phyloP scores from a whole-genome alignment of 1,140 invertebrate genomes.

The Chrysomallon squamiferum region DNA sequence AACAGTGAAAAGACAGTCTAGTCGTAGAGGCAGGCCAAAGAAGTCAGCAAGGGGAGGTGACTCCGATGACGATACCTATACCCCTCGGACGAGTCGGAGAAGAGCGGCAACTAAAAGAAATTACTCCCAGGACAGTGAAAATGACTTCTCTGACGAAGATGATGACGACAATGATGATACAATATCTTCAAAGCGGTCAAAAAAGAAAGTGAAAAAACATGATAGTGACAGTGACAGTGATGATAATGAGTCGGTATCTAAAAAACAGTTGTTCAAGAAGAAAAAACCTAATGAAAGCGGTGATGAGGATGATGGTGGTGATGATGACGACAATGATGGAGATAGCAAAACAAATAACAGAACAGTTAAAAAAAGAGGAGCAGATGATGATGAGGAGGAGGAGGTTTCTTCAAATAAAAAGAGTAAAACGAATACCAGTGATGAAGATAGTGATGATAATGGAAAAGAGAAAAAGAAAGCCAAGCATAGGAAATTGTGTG shows the following conservation, averaged over 20 bases:
- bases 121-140: slow-evolving; percentile 14
- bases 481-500: slow-evolving; percentile 39
- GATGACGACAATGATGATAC: too few relatives aligned
- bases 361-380: slow-evolving; percentile 18
- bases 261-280: too few relatives aligned
- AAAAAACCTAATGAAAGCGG: slow-evolving; percentile 25
- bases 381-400: slow-evolving; percentile 17
- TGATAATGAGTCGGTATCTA: too few relatives aligned
- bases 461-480: slow-evolving; percentile 23
- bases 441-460: slow-evolving; percentile 21
- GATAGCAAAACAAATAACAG: too few relatives aligned
- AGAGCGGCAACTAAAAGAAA: slow-evolving; percentile 17
- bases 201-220: too few relatives aligned
- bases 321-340: too few relatives aligned
- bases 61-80: slow-evolving; percentile 49
- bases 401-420: neutral
- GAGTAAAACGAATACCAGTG: neutral
- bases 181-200: slow-evolving; percentile 7
- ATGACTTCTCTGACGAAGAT: slow-evolving; percentile 11
- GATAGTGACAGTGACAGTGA: too few relatives aligned
- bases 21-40: slow-evolving; percentile 22
- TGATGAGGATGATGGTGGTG: slow-evolving; percentile 9
- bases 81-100: slow-evolving; percentile 44
- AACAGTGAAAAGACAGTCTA: slow-evolving; percentile 11
- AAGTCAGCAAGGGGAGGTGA: slow-evolving; percentile 24